Evolutionary conservation across 1,140 invertebrate genomes (phyloP).

Genomic region (Anoplophora glabripennis): DNA sequence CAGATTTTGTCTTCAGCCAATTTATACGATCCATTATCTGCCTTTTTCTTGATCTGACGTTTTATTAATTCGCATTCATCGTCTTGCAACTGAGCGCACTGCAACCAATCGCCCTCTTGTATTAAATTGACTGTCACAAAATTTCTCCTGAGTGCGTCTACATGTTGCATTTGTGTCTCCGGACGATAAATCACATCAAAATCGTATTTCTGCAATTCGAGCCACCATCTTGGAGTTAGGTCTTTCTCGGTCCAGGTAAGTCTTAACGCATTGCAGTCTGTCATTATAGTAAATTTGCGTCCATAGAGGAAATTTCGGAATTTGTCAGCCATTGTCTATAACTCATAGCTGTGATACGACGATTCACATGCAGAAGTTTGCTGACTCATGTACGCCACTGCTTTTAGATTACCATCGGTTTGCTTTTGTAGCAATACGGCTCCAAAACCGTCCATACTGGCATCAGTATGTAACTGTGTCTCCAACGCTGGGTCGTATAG

Average conservation of each 20-base stretch:
- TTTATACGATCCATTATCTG: too few relatives aligned
- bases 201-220: constrained; percentile 8
- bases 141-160: neutral
- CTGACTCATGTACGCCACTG: neutral
- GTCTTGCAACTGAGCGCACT: too few relatives aligned
- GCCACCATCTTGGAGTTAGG: constrained; percentile 3
- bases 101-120: too few relatives aligned
- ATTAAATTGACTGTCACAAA: too few relatives aligned
- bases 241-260: neutral
- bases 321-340: neutral
- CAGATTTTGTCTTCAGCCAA: too few relatives aligned
- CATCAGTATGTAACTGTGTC: neutral
- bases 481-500: neutral
- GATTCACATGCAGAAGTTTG: neutral
- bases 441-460: neutral
- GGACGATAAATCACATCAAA: constrained; percentile 3
- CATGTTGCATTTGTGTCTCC: constrained; percentile 1
- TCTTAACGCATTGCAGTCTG: constrained; percentile 1
- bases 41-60: too few relatives aligned
- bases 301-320: neutral
- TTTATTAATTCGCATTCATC: too few relatives aligned
- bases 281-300: neutral
- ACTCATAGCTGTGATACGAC: neutral
- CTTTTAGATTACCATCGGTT: neutral
- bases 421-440: neutral